phyloP scores from a whole-genome alignment of 2,888 invertebrate genomes.

The Stenolophus ochropezus region DNA sequence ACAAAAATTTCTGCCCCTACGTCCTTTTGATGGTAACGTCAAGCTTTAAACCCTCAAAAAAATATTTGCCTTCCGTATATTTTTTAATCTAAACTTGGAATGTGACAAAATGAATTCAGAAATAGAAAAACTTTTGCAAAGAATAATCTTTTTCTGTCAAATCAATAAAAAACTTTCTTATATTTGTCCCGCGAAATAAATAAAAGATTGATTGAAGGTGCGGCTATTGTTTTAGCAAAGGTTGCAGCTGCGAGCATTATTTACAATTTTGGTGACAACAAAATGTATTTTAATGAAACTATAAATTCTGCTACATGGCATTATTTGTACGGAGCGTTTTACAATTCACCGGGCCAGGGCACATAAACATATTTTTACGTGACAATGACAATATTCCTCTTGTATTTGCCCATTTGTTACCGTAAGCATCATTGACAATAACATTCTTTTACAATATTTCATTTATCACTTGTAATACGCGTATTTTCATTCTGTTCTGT shows the following conservation, averaged over 20 bases:
- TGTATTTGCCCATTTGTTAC: neutral
- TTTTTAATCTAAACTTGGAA: slow-evolving; percentile 38
- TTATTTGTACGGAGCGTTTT: slow-evolving; percentile 25
- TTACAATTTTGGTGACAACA: slow-evolving; percentile 40
- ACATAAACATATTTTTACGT: slow-evolving; percentile 32
- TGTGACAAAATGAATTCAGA: slow-evolving; percentile 26
- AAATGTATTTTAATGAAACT: slow-evolving; percentile 41
- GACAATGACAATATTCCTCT: slow-evolving; percentile 1
- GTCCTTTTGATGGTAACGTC: neutral
- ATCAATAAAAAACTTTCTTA: slow-evolving; percentile 41
- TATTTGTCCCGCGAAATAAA: slow-evolving; percentile 28
- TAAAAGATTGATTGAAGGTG: slow-evolving; percentile 36
- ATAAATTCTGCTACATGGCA: slow-evolving; percentile 5
- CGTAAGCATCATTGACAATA: slow-evolving; percentile 3
- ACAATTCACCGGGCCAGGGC: neutral
- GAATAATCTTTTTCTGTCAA: slow-evolving; percentile 35
- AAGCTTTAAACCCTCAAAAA: slow-evolving; percentile 3
- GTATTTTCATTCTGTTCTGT: neutral
- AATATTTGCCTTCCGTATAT: slow-evolving; percentile 17
- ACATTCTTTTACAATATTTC: neutral
- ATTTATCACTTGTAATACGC: neutral
- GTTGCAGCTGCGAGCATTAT: slow-evolving; percentile 32
- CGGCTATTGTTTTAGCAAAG: slow-evolving; percentile 23
- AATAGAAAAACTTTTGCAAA: slow-evolving; percentile 34
- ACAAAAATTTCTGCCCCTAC: neutral